Evolutionary conservation across 2,888 invertebrate species (phyloP), one percentile per base, ranked within the genome.

Genomic region (Laspeyria flexula): DNA sequence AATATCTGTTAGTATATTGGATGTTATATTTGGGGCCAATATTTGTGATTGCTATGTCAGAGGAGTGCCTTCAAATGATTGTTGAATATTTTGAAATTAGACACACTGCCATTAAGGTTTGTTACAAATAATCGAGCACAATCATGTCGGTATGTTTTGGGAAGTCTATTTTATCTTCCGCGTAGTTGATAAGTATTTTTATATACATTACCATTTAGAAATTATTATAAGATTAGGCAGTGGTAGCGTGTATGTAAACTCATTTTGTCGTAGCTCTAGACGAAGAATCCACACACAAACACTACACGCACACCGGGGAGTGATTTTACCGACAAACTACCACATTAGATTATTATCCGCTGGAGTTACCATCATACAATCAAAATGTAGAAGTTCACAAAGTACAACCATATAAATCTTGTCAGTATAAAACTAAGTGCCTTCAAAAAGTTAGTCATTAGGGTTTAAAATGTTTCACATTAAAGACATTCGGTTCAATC

Each of bases 321-420:
- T 77, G 73, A 78, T 64, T 83, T 83, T 81, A 75, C 77, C 66
- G 64, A 70, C 81, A 77, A 68, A 73, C 77, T 82, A 77, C 77
- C 73, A 63, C 61, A 61, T 79, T 84, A 85, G 85, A 71, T 76
- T 82, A 79, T 72, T 78, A 83, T 79, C 88, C 82, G 84, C 76
- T 76, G 82, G 86, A 92, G 91, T 92, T 92, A 92, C 91, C 91
- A 92, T 81, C 90, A 83, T 88, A 87, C 90, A 88, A 90, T 91
- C 90, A 90, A 88, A 79, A 85, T 87, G 88, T 90, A 85, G 78
- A 18, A 82, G 75, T 82, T 83, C 85, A 83, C 81, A 81, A 80
- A 89, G 90, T 91, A 90, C 90, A 90, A 90, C 85, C 82, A 79
- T 82, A 76, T 81, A 79, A 85, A 73, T 91, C 91, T 89, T 88